Evolutionary conservation across 2,888 invertebrate genomes (phyloP).

Genomic region (Drosophila lutescens): DNA sequence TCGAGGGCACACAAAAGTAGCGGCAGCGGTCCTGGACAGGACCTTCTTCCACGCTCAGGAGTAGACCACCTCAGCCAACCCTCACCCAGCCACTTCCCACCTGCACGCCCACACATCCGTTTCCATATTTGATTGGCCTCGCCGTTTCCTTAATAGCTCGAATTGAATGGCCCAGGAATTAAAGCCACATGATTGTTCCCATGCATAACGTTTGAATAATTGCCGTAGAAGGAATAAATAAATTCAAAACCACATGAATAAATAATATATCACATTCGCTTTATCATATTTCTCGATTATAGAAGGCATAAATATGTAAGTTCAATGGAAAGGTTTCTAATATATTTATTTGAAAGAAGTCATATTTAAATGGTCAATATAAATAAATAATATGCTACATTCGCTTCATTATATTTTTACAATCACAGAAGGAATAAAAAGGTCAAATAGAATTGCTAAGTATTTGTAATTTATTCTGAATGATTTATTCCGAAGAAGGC

Average conservation of each 20-base stretch:
- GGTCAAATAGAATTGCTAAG: too few relatives aligned
- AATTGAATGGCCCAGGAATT: slow-evolving; percentile 9
- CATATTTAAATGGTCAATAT: too few relatives aligned
- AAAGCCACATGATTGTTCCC: slow-evolving; percentile 28
- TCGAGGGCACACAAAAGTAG: slow-evolving; percentile 28
- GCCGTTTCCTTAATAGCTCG: slow-evolving; percentile 14
- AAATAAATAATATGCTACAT: too few relatives aligned
- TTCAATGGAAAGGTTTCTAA: too few relatives aligned
- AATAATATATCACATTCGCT: too few relatives aligned
- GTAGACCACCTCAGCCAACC: background rate
- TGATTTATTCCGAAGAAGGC: too few relatives aligned
- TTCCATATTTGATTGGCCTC: slow-evolving; percentile 34
- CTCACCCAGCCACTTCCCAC: background rate
- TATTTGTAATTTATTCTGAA: too few relatives aligned
- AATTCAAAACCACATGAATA: background rate
- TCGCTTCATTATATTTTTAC: too few relatives aligned
- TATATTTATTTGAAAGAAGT: too few relatives aligned
- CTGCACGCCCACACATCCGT: slow-evolving; percentile 13
- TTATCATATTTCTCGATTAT: too few relatives aligned
- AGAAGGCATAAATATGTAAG: too few relatives aligned
- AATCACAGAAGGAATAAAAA: too few relatives aligned
- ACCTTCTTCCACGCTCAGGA: slow-evolving; percentile 19
- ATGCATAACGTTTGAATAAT: background rate
- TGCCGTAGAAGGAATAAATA: background rate
- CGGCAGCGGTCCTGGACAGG: slow-evolving; percentile 26